phyloP scores from a whole-genome alignment of 1,140 invertebrate genomes.

The Drosophila grimshawi region DNA sequence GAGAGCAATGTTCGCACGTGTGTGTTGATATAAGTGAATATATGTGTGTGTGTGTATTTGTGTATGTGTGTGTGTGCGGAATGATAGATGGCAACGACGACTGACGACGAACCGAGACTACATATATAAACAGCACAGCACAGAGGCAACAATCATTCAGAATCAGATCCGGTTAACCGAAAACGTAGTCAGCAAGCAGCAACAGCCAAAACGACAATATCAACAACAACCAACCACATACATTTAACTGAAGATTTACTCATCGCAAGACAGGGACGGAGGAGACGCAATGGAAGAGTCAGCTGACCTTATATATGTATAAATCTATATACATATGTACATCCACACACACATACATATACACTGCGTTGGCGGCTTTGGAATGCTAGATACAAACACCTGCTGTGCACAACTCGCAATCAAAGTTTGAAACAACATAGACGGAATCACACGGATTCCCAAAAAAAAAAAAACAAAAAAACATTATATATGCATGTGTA shows the following conservation, averaged over 20 bases:
- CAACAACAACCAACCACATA: background rate
- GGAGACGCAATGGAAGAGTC: constrained; percentile 49
- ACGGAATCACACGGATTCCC: constrained; percentile 68
- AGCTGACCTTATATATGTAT: constrained; percentile 53
- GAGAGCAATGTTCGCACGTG: constrained; percentile 65
- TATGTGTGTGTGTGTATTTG: constrained; percentile 7
- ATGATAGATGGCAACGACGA: constrained; percentile 66
- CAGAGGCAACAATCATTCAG: constrained; percentile 58
- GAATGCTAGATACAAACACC: constrained; percentile 54
- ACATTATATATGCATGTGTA: constrained; percentile 15
- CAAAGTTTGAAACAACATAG: constrained; percentile 40
- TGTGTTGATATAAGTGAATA: constrained; percentile 10
- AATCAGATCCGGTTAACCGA: constrained; percentile 78
- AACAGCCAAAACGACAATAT: constrained; percentile 16
- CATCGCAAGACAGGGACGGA: constrained; percentile 11
- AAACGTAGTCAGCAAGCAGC: constrained; percentile 41
- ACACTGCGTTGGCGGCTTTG: constrained; percentile 59
- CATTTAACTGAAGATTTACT: constrained; percentile 8
- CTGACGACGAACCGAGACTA: constrained; percentile 23
- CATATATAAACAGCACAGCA: constrained; percentile 49
- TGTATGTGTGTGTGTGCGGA: constrained; percentile 42
- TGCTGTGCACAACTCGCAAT: constrained; percentile 18
- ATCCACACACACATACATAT: constrained; percentile 9
- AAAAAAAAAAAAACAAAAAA: constrained; percentile 20
- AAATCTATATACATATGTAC: constrained; percentile 12